phyloP scores from a whole-genome alignment of 2,797 vertebrate species.

The Dryobates pubescens region DNA sequence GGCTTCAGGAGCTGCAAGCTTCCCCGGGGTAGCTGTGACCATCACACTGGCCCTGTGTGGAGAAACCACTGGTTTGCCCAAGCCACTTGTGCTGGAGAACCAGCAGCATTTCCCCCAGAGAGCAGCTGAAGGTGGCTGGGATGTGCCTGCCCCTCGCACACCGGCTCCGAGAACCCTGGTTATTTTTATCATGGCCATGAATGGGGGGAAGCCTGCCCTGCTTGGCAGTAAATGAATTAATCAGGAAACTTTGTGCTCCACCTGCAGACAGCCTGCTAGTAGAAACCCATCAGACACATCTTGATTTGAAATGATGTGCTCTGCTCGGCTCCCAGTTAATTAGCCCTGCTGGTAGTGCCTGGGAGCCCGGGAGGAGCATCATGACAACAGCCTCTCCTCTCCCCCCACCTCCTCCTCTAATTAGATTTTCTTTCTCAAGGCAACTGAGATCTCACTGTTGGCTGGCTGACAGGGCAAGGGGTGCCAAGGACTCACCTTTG shows the following conservation, averaged over 20 bases:
- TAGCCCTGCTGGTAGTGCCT: background rate
- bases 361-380: background rate
- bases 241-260: background rate
- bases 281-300: slow-evolving; percentile 12
- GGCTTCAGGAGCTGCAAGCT: background rate
- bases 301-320: background rate
- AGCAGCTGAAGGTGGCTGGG: fast-evolving
- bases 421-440: background rate
- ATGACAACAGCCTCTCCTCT: background rate
- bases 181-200: no score
- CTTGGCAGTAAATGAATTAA: background rate
- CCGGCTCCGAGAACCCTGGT: no score
- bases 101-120: background rate
- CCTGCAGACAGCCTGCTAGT: background rate
- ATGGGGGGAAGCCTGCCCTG: background rate
- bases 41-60: fast-evolving
- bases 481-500: slow-evolving; percentile 80
- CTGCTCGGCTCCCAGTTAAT: background rate
- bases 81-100: background rate
- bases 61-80: background rate
- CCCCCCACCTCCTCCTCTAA: background rate
- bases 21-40: fast-evolving
- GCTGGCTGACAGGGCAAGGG: fast-evolving
- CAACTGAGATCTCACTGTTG: background rate
- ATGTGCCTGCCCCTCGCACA: background rate